Evolutionary conservation across 2,888 invertebrate species (phyloP).

Genomic region (Dryomyza anilis): DNA sequence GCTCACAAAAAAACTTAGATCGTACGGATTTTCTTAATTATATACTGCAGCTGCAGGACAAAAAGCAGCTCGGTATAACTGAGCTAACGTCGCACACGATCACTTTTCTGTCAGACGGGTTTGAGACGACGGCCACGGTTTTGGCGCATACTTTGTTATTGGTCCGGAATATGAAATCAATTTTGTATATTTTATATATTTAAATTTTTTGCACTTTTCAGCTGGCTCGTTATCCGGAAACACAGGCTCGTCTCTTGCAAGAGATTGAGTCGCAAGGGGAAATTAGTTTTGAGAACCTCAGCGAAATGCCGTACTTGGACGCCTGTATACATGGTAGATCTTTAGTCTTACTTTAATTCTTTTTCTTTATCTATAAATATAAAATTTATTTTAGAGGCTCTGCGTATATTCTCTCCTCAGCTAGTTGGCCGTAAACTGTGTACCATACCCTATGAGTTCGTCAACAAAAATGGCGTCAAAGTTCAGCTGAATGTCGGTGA

Average conservation of each 20-base stretch:
- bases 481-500: constrained; percentile 43
- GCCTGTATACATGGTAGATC: constrained; percentile 51
- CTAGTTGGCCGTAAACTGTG: constrained; percentile 45
- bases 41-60: constrained; percentile 52
- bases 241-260: constrained; percentile 44
- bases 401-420: constrained; percentile 49
- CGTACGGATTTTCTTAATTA: constrained; percentile 54
- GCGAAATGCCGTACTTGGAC: constrained; percentile 51
- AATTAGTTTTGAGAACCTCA: constrained; percentile 48
- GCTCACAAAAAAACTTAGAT: constrained; percentile 35
- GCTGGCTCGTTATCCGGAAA: constrained; percentile 45
- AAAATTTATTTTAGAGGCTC: too few species aligned
- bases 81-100: constrained; percentile 50
- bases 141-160: constrained; percentile 46
- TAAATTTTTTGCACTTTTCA: constrained; percentile 23
- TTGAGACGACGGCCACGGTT: constrained; percentile 51
- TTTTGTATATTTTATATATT: not conserved
- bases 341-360: not conserved
- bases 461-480: constrained; percentile 45
- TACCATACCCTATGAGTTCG: constrained; percentile 44
- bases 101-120: constrained; percentile 56
- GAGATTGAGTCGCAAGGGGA: constrained; percentile 43
- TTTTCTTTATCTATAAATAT: not conserved
- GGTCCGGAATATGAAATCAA: constrained; percentile 36
- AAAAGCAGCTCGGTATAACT: constrained; percentile 42